A percentile compares a stretch with the other conserved stretches of the same genome.
These are phyloP conservation scores for Plecturocebus donacophilus DNA, from an alignment of 2,113 vertebrate species.

Conservation along the genomic window DNA sequence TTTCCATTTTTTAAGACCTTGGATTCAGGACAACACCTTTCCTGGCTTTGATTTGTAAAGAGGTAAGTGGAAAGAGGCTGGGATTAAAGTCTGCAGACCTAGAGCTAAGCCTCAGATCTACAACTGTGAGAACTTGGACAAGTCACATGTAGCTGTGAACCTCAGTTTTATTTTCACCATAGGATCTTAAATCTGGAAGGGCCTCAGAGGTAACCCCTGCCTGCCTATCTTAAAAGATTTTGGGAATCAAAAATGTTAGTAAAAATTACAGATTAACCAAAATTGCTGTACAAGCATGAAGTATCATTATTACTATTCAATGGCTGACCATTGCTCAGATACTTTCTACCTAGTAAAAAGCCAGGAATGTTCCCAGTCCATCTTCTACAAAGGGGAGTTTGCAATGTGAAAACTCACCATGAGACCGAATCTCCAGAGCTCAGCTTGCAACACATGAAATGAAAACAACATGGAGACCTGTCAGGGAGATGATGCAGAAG, in stretches of 20 bases:
- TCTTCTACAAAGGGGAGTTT: background rate
- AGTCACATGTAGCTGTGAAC: background rate
- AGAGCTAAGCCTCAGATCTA: background rate
- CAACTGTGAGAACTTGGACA: background rate
- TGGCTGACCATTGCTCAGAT: background rate
- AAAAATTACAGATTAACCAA: background rate
- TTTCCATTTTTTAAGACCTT: constrained; percentile 20
- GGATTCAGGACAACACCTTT: background rate
- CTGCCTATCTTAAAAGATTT: background rate
- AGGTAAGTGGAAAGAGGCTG: background rate
- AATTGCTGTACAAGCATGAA: background rate
- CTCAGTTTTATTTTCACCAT: background rate
- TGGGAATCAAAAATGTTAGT: background rate
- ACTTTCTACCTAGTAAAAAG: background rate
- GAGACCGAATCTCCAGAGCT: background rate
- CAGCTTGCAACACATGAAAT: background rate
- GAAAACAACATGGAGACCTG: background rate
- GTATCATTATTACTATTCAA: background rate
- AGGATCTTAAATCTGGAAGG: background rate
- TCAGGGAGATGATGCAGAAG: background rate
- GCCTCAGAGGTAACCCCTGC: background rate
- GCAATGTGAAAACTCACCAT: background rate
- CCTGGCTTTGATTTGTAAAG: constrained; percentile 29
- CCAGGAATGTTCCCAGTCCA: background rate
- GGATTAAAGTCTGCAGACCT: background rate